Conservation (phyloP, 2,113 vertebrate genomes). For the Bos indicus region DNA sequence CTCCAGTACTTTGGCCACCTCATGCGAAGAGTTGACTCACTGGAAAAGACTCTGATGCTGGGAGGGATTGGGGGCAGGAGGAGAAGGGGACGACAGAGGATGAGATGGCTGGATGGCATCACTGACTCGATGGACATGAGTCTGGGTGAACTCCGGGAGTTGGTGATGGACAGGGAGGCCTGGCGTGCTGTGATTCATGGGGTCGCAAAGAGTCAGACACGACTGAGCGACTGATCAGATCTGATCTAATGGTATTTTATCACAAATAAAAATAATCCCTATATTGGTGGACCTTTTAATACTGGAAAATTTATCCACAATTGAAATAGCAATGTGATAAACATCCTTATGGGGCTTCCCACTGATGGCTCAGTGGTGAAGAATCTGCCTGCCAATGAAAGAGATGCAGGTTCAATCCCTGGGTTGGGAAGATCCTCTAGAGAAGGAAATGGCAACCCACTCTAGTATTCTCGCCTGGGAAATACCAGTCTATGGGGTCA, state of each 20-base stretch:
- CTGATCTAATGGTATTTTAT: neutral
- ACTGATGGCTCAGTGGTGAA: neutral
- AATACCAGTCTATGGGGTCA: neutral
- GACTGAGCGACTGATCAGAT: too few relatives aligned
- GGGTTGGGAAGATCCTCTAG: neutral
- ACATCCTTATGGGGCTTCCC: neutral
- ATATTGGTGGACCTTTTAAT: neutral
- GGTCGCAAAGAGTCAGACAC: too few relatives aligned
- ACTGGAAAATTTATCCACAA: neutral
- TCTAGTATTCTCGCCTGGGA: neutral
- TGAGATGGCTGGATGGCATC: too few relatives aligned
- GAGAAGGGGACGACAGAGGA: too few relatives aligned
- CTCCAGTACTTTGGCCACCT: too few relatives aligned
- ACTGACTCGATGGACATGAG: too few relatives aligned
- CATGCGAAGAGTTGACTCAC: too few relatives aligned
- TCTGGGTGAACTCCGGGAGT: too few relatives aligned
- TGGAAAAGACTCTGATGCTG: too few relatives aligned
- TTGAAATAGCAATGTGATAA: neutral
- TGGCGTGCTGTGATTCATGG: too few relatives aligned
- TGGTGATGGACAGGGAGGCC: too few relatives aligned
- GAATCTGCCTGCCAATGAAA: neutral
- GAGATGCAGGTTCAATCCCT: neutral
- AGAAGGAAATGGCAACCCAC: neutral
- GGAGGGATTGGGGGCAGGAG: too few relatives aligned
- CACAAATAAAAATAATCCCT: neutral